Conservation (phyloP, 1,140 invertebrate genomes). For the Centruroides vittatus region DNA sequence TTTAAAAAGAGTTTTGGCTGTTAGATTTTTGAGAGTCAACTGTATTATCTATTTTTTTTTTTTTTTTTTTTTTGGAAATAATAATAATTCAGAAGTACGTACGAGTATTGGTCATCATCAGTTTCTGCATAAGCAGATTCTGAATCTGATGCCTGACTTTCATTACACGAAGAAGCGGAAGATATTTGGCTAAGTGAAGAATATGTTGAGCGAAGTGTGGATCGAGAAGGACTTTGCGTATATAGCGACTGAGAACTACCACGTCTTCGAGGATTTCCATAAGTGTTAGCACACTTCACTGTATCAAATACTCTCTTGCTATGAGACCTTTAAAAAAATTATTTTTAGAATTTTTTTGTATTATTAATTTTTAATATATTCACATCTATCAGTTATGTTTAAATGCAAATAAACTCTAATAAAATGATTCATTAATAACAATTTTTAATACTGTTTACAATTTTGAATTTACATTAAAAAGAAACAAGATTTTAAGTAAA, state of each 20-base stretch:
- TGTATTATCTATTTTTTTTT: too few relatives aligned
- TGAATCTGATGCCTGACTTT: slow-evolving; percentile 10
- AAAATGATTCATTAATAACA: too few relatives aligned
- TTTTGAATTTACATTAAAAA: too few relatives aligned
- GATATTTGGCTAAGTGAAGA: slow-evolving; percentile 13
- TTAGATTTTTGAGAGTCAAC: too few relatives aligned
- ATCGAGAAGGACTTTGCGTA: slow-evolving; percentile 6
- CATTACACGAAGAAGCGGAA: slow-evolving; percentile 11
- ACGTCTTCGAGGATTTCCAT: background rate
- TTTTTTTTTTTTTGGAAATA: too few relatives aligned
- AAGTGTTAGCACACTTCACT: slow-evolving; percentile 8
- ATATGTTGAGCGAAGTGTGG: slow-evolving; percentile 5
- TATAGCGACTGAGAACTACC: slow-evolving; percentile 8
- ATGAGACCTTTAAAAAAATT: slow-evolving; percentile 2
- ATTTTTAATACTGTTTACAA: too few relatives aligned
- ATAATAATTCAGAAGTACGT: background rate
- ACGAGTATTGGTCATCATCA: slow-evolving; percentile 14
- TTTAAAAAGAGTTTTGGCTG: too few relatives aligned
- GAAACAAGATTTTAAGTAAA: too few relatives aligned
- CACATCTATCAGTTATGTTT: too few relatives aligned
- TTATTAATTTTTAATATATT: background rate
- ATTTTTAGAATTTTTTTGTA: too few relatives aligned
- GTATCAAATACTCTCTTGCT: slow-evolving; percentile 14
- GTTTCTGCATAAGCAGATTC: slow-evolving; percentile 16
- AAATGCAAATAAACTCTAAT: too few relatives aligned